phyloP scores from a whole-genome alignment of 1,140 invertebrate genomes.

The Holotrichia oblita region DNA sequence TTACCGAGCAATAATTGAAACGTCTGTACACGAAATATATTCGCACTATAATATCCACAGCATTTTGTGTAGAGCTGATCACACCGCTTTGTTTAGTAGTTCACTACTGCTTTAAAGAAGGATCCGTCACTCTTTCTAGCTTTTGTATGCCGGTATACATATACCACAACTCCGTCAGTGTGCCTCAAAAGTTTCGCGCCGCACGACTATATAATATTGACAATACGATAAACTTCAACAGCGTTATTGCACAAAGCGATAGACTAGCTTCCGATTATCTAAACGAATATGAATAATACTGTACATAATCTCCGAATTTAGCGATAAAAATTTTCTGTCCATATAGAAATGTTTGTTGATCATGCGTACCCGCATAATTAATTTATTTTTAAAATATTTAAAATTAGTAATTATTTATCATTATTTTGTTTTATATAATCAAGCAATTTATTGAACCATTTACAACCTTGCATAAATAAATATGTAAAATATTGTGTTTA shows the following conservation, averaged over 20 bases:
- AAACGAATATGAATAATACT: background rate
- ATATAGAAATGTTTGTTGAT: no score
- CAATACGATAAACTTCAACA: background rate
- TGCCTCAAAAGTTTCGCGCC: constrained; percentile 28
- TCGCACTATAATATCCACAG: constrained; percentile 20
- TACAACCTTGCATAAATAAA: no score
- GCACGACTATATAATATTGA: background rate
- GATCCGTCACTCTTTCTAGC: constrained; percentile 15
- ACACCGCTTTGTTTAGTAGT: constrained; percentile 34
- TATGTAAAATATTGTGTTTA: no score
- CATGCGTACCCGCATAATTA: no score
- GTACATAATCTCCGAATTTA: background rate
- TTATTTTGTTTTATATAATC: no score
- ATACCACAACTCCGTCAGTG: background rate
- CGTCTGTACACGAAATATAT: background rate
- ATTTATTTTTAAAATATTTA: no score
- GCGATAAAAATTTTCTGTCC: background rate
- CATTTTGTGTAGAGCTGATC: constrained; percentile 19
- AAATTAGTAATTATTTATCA: no score
- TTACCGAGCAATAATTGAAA: background rate
- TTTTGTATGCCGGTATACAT: constrained; percentile 17
- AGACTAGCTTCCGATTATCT: background rate
- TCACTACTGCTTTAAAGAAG: constrained; percentile 36
- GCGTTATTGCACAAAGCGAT: background rate
- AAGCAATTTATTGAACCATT: no score